Conservation (phyloP, 2,113 vertebrate genomes). For the Salvelinus sp. region DNA sequence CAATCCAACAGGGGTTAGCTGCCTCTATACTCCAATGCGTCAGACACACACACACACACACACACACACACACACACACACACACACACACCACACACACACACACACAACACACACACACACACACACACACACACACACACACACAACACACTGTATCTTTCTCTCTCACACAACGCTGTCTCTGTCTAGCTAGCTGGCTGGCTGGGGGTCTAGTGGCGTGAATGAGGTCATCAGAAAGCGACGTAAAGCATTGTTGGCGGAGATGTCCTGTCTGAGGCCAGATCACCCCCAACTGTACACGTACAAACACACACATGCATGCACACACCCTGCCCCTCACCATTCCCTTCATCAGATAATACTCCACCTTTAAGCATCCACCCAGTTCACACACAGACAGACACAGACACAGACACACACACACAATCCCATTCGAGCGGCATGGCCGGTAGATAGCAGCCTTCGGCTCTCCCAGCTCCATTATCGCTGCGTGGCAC, state of each 20-base stretch:
- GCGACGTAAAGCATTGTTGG: slow-evolving; percentile 14
- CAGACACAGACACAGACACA: background rate
- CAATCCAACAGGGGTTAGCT: slow-evolving; percentile 17
- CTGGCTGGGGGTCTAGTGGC: slow-evolving; percentile 1
- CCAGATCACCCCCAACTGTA: background rate
- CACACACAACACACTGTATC: background rate
- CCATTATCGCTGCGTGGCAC: slow-evolving; percentile 45
- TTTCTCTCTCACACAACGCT: too few relatives aligned
- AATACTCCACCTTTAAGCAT: slow-evolving; percentile 41
- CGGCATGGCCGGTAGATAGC: slow-evolving; percentile 36
- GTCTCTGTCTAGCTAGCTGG: background rate
- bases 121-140: background rate
- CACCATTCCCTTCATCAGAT: slow-evolving; percentile 39
- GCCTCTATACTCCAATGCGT: slow-evolving; percentile 24
- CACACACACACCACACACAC: slow-evolving; percentile 12
- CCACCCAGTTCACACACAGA: background rate
- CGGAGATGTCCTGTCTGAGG: background rate
- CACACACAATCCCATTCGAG: slow-evolving; percentile 48
- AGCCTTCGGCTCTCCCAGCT: slow-evolving; percentile 33
- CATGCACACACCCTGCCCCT: background rate
- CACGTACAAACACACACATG: too few relatives aligned
- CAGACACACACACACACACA: slow-evolving; percentile 9
- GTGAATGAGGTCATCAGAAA: slow-evolving; percentile 34
- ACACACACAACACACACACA: background rate
- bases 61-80: slow-evolving; percentile 10